phyloP scores from a whole-genome alignment of 2,888 invertebrate species.

The Acheta domesticus region DNA sequence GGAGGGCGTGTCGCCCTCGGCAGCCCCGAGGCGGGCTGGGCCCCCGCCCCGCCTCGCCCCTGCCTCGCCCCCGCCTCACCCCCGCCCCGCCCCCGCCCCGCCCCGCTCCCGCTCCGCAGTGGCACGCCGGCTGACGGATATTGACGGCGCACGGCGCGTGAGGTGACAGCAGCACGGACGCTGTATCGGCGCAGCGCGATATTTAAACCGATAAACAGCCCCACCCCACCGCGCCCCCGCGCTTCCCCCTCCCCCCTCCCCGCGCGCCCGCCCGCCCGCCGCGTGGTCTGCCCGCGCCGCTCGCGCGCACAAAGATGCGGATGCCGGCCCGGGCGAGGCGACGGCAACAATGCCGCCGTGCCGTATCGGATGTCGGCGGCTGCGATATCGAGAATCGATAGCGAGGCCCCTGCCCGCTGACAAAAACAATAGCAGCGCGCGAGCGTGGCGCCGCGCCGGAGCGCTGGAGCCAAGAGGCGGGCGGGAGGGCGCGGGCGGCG shows the following conservation, averaged over 20 bases:
- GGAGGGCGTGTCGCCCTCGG: too few relatives aligned
- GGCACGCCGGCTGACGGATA: background rate
- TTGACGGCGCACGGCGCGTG: background rate
- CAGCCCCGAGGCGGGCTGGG: too few relatives aligned
- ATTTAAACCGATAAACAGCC: background rate
- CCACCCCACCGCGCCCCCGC: background rate
- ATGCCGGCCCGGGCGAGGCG: background rate
- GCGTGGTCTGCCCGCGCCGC: background rate
- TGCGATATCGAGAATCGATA: slow-evolving; percentile 6
- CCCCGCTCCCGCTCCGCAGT: background rate
- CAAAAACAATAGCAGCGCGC: background rate
- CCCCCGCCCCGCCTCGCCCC: background rate
- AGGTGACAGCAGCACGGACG: background rate
- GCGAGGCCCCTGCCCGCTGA: background rate
- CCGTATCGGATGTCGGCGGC: slow-evolving; percentile 11
- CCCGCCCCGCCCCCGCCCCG: background rate
- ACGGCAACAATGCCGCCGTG: slow-evolving; percentile 18
- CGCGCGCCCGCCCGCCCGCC: background rate
- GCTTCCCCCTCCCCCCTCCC: background rate
- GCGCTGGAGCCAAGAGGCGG: background rate
- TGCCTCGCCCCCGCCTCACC: background rate
- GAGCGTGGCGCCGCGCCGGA: background rate
- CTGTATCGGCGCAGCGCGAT: slow-evolving; percentile 18
- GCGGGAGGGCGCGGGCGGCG: background rate
- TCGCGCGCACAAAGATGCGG: background rate